Evolutionary conservation across 2,113 vertebrate species (phyloP).

Genomic region (Lasiurus borealis): DNA sequence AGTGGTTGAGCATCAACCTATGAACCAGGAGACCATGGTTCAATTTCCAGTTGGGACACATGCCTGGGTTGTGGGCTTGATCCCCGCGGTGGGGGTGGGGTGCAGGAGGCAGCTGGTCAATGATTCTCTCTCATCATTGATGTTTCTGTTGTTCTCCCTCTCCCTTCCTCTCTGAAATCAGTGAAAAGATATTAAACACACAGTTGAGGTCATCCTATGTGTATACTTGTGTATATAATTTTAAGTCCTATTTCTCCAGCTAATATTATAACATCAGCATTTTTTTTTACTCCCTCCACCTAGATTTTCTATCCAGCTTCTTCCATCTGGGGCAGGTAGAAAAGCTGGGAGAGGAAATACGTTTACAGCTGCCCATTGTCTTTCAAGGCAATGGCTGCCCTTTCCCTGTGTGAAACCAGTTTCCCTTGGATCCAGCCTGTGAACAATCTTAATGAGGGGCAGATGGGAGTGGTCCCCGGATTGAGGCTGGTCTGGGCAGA

Average conservation of each 20-base stretch:
- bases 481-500: not conserved
- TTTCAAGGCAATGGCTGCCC: not conserved
- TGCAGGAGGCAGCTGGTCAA: too few relatives aligned
- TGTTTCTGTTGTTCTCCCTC: too few relatives aligned
- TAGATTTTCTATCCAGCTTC: not conserved
- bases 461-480: fast-evolving
- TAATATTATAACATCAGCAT: not conserved
- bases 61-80: too few relatives aligned
- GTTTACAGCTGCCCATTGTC: not conserved
- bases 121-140: too few relatives aligned
- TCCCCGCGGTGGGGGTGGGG: too few relatives aligned
- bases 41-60: too few relatives aligned
- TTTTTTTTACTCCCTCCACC: not conserved
- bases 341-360: not conserved
- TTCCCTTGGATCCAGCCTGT: not conserved
- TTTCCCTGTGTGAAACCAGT: not conserved
- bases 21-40: too few relatives aligned
- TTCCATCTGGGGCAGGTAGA: not conserved
- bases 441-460: not conserved
- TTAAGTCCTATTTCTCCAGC: not conserved
- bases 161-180: too few relatives aligned
- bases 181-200: not conserved
- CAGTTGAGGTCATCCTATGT: not conserved
- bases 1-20: too few relatives aligned
- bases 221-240: not conserved